A percentile compares a stretch with the other conserved stretches of the same genome.
phyloP scores from a whole-genome alignment of 2,888 invertebrate genomes.

The Drosophila mettleri region DNA sequence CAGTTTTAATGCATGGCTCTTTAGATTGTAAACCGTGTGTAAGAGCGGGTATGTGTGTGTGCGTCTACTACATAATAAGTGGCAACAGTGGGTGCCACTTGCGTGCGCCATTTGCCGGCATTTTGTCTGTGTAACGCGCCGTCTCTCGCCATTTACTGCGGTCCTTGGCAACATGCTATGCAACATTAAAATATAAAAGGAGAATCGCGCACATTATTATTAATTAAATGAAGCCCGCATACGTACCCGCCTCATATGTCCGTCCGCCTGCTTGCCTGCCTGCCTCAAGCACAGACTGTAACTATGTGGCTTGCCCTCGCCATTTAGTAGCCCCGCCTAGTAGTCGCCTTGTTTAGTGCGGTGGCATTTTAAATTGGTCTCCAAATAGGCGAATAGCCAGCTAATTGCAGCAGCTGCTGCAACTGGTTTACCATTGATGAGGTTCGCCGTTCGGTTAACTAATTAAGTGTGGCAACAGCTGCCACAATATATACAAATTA shows the following conservation, averaged over 20 bases:
- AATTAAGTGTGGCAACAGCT: slow-evolving; percentile 14
- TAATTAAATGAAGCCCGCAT: slow-evolving; percentile 45
- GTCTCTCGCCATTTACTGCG: slow-evolving; percentile 22
- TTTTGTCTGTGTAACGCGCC: slow-evolving; percentile 38
- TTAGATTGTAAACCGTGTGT: slow-evolving; percentile 26
- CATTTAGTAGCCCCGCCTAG: slow-evolving; percentile 1
- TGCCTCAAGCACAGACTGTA: not conserved
- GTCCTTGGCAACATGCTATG: slow-evolving; percentile 10
- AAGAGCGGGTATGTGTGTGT: slow-evolving; percentile 18
- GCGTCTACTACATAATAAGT: slow-evolving; percentile 52
- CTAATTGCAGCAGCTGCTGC: slow-evolving; percentile 39
- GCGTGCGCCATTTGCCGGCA: slow-evolving; percentile 47
- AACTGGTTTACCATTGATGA: slow-evolving; percentile 20
- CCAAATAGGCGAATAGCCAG: slow-evolving; percentile 21
- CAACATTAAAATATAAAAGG: slow-evolving; percentile 4
- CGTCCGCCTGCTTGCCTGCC: not conserved
- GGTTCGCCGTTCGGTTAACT: slow-evolving; percentile 14
- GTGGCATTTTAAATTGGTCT: slow-evolving; percentile 37
- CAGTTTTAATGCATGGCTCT: slow-evolving; percentile 55
- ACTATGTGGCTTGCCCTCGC: slow-evolving; percentile 10
- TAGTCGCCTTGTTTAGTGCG: slow-evolving; percentile 23
- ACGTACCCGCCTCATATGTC: not conserved
- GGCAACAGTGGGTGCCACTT: slow-evolving; percentile 57
- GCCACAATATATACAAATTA: not conserved
- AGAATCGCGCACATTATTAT: slow-evolving; percentile 25